These are phyloP conservation scores for Trisateles emortualis DNA, from an alignment of 2,888 invertebrate genomes.

Conservation along the genomic window DNA sequence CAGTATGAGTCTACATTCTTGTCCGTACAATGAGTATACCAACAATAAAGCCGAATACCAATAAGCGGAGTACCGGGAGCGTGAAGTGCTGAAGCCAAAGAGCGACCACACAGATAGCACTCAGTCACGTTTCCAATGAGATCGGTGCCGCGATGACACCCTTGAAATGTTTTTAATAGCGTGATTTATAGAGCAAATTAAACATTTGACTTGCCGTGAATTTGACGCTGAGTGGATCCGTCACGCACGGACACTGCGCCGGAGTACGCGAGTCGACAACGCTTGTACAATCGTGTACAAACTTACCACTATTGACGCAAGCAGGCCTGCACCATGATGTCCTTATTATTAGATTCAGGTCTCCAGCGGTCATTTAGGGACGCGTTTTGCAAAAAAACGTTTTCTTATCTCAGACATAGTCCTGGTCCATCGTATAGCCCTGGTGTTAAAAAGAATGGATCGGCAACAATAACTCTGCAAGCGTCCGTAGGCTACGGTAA, in stretches of 20 bases:
- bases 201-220: constrained; percentile 87
- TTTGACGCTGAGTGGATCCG: constrained; percentile 84
- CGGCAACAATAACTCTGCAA: no score
- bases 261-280: constrained; percentile 45
- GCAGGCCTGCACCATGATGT: no score
- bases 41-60: constrained; percentile 69
- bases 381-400: no score
- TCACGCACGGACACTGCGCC: constrained; percentile 79
- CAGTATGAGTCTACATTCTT: constrained; percentile 54
- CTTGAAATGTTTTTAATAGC: constrained; percentile 86
- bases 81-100: constrained; percentile 14
- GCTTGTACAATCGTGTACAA: constrained; percentile 37
- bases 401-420: no score
- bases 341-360: no score
- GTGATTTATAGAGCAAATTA: constrained; percentile 87
- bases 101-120: constrained; percentile 77
- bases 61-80: constrained; percentile 40
- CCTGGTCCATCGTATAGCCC: no score
- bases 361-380: no score
- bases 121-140: constrained; percentile 83
- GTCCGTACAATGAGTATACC: constrained; percentile 65
- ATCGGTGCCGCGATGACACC: constrained; percentile 83
- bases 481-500: no score
- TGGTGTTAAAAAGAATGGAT: no score
- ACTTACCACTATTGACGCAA: background rate